A percentile compares a stretch with the other conserved stretches of the same genome.
Evolutionary conservation across 2,888 invertebrate species (phyloP).

Genomic region (Tachystola acroxantha): DNA sequence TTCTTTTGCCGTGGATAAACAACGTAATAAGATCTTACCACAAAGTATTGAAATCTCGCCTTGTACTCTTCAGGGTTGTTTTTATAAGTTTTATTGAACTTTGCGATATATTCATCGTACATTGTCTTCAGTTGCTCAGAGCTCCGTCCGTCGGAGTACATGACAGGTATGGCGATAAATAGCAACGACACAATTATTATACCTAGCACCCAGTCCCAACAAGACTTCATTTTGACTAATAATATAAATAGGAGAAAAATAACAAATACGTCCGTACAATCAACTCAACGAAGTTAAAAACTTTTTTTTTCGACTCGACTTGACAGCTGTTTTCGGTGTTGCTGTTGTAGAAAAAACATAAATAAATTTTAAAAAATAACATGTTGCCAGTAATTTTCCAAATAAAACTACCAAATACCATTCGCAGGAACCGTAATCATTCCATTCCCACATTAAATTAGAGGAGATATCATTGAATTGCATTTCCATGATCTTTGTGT

Average conservation of each 20-base stretch:
- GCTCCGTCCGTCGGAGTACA: slow-evolving; percentile 29
- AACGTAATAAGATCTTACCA: slow-evolving; percentile 56
- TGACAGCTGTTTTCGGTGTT: too few species aligned
- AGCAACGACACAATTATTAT: slow-evolving; percentile 49
- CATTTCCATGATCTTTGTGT: too few species aligned
- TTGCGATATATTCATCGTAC: slow-evolving; percentile 69
- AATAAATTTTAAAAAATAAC: too few species aligned
- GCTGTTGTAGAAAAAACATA: too few species aligned
- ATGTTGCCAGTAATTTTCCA: too few species aligned
- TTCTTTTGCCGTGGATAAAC: too few species aligned
- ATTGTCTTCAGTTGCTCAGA: slow-evolving; percentile 43
- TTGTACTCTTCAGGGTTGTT: slow-evolving; percentile 64
- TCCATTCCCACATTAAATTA: too few species aligned
- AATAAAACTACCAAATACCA: too few species aligned
- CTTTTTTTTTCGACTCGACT: too few species aligned
- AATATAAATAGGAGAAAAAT: not conserved
- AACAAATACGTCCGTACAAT: not conserved
- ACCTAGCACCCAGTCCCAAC: slow-evolving; percentile 61
- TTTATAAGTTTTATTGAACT: slow-evolving; percentile 76
- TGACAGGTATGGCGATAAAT: slow-evolving; percentile 55
- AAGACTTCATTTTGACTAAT: slow-evolving; percentile 50
- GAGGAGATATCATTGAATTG: too few species aligned
- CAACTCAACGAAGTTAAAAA: not conserved
- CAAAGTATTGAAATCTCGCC: slow-evolving; percentile 69
- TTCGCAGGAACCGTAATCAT: too few species aligned